A percentile compares a stretch with the other conserved stretches of the same genome.
These are phyloP conservation scores for Bombyx huttoni DNA, from an alignment of 2,888 invertebrate genomes.

Conservation along the genomic window DNA sequence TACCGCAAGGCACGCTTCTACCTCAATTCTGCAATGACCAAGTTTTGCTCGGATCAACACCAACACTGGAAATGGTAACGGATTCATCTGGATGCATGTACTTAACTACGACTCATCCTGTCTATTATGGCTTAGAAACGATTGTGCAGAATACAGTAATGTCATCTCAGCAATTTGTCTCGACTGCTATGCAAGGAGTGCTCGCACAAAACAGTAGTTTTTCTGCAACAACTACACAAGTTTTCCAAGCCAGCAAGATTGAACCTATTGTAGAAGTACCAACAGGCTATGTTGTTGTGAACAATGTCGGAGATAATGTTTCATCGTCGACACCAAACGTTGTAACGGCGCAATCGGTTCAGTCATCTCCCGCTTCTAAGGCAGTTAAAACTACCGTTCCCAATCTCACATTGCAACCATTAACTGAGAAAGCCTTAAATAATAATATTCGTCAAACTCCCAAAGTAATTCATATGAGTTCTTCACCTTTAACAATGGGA, in stretches of 20 bases:
- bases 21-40: constrained; percentile 74
- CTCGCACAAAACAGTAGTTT: constrained; percentile 87
- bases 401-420: constrained; percentile 60
- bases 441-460: constrained; percentile 49
- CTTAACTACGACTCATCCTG: constrained; percentile 78
- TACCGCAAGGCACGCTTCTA: constrained; percentile 72
- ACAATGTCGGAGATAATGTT: constrained; percentile 72
- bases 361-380: constrained; percentile 52
- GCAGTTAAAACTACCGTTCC: constrained; percentile 52
- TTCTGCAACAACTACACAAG: constrained; percentile 86
- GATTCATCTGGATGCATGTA: constrained; percentile 74
- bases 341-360: constrained; percentile 52
- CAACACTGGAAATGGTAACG: constrained; percentile 76
- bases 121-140: constrained; percentile 87
- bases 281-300: constrained; percentile 79
- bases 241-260: constrained; percentile 88
- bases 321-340: constrained; percentile 54
- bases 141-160: constrained; percentile 91
- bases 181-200: constrained; percentile 85
- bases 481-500: constrained; percentile 33
- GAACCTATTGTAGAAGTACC: constrained; percentile 85
- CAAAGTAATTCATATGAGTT: constrained; percentile 61
- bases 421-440: constrained; percentile 50
- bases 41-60: constrained; percentile 74
- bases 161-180: constrained; percentile 90